phyloP scores from a whole-genome alignment of 2,113 vertebrate genomes.

The Labeo rohita region DNA sequence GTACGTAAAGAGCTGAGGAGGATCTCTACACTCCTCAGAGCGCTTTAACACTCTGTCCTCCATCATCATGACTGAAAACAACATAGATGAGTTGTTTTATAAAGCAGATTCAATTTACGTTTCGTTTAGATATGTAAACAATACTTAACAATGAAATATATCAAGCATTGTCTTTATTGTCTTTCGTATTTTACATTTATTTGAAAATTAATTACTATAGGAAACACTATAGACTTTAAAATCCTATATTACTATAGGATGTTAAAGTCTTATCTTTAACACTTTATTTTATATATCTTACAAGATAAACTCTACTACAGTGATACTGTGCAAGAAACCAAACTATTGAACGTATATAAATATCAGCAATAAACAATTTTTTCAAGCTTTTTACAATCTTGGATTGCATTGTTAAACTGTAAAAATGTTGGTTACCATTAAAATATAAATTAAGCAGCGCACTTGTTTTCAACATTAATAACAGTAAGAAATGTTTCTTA shows the following conservation, averaged over 20 bases:
- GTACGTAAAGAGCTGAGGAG: constrained; percentile 80
- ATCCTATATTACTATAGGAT: too few species aligned
- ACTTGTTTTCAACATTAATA: neutral
- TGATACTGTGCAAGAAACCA: neutral
- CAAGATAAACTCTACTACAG: neutral
- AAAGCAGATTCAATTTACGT: neutral
- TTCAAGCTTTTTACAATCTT: neutral
- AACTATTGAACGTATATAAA: neutral
- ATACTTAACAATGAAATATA: neutral
- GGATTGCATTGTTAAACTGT: neutral
- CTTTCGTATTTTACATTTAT: neutral
- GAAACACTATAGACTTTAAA: neutral
- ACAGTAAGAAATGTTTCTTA: neutral
- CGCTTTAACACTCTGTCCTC: neutral
- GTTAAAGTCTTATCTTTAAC: too few species aligned
- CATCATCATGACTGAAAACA: constrained; percentile 36
- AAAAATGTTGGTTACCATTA: neutral
- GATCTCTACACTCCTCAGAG: constrained; percentile 63
- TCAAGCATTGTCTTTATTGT: neutral
- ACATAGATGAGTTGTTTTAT: neutral
- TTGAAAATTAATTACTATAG: neutral
- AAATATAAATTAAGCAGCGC: neutral
- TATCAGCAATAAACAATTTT: neutral
- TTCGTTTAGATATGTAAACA: neutral
- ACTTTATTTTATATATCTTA: neutral